These are phyloP conservation scores for Melieria omissa DNA, from an alignment of 2,888 invertebrate genomes.

Conservation along the genomic window DNA sequence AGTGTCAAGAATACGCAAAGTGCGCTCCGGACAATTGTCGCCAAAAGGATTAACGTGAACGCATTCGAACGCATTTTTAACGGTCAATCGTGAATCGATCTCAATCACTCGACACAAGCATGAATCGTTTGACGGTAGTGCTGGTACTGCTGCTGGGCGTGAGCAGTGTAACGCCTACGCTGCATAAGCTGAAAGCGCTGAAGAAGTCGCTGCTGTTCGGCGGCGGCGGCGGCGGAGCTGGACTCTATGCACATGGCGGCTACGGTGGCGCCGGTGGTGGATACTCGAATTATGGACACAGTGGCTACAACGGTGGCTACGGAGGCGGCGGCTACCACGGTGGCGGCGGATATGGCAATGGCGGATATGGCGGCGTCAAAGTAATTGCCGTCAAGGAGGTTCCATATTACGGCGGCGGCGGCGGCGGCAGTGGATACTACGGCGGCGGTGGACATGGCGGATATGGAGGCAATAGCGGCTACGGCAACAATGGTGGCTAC, in stretches of 20 bases:
- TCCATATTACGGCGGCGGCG: slow-evolving; percentile 37
- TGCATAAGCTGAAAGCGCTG: slow-evolving; percentile 39
- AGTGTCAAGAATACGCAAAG: slow-evolving; percentile 24
- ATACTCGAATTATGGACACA: slow-evolving; percentile 51
- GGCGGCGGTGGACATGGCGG: slow-evolving; percentile 71
- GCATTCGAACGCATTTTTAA: background rate
- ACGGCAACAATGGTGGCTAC: slow-evolving; percentile 52
- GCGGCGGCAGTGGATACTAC: slow-evolving; percentile 68
- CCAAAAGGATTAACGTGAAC: slow-evolving; percentile 2
- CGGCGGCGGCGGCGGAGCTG: slow-evolving; percentile 35
- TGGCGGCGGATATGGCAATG: slow-evolving; percentile 52
- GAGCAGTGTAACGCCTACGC: slow-evolving; percentile 37
- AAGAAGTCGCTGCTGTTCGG: slow-evolving; percentile 38
- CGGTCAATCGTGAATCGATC: background rate
- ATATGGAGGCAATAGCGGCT: slow-evolving; percentile 51
- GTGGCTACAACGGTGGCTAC: slow-evolving; percentile 49
- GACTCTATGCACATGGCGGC: background rate
- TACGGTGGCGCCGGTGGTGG: slow-evolving; percentile 56
- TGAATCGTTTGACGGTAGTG: slow-evolving; percentile 35
- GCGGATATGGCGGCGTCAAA: slow-evolving; percentile 50
- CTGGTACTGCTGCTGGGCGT: slow-evolving; percentile 33
- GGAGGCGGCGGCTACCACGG: slow-evolving; percentile 54
- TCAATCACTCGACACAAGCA: background rate
- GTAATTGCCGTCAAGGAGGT: slow-evolving; percentile 60
- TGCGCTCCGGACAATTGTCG: no score